Base-by-base conservation (phyloP, 2,888 invertebrate species). In the Lasiommata megera region DNA sequence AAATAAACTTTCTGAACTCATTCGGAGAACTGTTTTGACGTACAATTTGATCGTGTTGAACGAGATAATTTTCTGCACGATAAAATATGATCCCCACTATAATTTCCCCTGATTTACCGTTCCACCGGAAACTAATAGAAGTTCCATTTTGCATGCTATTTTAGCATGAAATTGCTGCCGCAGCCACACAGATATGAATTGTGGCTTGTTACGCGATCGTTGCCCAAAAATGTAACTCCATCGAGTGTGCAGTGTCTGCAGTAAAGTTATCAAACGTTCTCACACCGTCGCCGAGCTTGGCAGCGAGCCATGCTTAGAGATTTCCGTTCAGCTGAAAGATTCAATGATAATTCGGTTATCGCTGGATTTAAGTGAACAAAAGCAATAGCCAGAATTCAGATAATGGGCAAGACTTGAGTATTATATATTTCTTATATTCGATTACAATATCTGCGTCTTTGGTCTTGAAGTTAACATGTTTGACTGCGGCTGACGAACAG, bases 41-140 rank as follows among this genome's bases (percentile, higher is more conserved):
- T 57, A 51, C 54, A 50, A 58, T 55, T 58, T 52, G 72, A 76
- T 70, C 74, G 61, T 67, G 72, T 69, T 71, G 65, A 74, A 80
- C 74, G 71, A 80, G 78, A 80, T 82, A 75, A 80, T 82, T 79
- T 77, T 73, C 77, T 71, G 65, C 61, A 55, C 51, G 58, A 61
- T 61, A 61, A 61, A 79, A 80, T 77, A 82, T 77, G 62, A 64
- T 67, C 67, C 66, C 67, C 69, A 63, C 76, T 78, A 75, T 80
- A 82, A 82, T 80, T 84, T 76, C 60, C 67, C 72, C 75, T 79
- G 80, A 85, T 84, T 81, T 83, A 82, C 73, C 47, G 51, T 64
- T 73, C 70, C 44, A 60, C 56, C 73, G 73, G 71, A 73, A 71
- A 73, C 72, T 71, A 73, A 71, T 72, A 74, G 69, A 72, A 76